Percentiles rank a stretch among this genome's conserved stretches.
These are phyloP conservation scores for Lethocerus indicus DNA, from an alignment of 1,140 invertebrate species.

Conservation along the genomic window DNA sequence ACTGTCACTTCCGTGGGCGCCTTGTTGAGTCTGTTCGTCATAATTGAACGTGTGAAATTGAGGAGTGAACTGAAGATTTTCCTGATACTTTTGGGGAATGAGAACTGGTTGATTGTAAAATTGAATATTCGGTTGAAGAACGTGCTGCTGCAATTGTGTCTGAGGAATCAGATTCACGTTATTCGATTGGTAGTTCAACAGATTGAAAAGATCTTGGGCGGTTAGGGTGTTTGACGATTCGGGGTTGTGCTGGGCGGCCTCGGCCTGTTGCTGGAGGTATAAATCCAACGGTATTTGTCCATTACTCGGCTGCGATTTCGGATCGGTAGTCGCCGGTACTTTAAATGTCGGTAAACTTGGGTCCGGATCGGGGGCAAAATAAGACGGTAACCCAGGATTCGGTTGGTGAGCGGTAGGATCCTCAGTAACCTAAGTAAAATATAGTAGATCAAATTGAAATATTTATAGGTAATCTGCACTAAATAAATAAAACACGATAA, in stretches of 20 bases:
- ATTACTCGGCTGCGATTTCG: conserved; percentile 27
- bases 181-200: conserved; percentile 25
- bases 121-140: conserved; percentile 23
- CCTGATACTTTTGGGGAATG: conserved; percentile 19
- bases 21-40: conserved; percentile 25
- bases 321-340: conserved; percentile 25
- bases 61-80: conserved; percentile 16
- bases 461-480: too few species aligned
- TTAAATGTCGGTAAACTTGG: conserved; percentile 25
- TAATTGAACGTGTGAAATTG: conserved; percentile 35
- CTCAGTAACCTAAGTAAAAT: conserved; percentile 23
- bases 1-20: conserved; percentile 16
- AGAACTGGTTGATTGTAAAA: conserved; percentile 2
- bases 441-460: too few species aligned
- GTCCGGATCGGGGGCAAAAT: conserved; percentile 31
- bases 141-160: conserved; percentile 27
- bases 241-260: conserved; percentile 5
- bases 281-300: conserved; percentile 22
- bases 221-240: conserved; percentile 24
- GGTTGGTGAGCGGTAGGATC: conserved; percentile 26
- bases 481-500: too few species aligned
- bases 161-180: conserved; percentile 22
- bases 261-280: conserved; percentile 17
- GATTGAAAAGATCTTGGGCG: conserved; percentile 33
- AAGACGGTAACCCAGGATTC: conserved; percentile 23